Base-by-base conservation (phyloP, 2,113 vertebrate genomes). In the Callaeas wilsoni region DNA sequence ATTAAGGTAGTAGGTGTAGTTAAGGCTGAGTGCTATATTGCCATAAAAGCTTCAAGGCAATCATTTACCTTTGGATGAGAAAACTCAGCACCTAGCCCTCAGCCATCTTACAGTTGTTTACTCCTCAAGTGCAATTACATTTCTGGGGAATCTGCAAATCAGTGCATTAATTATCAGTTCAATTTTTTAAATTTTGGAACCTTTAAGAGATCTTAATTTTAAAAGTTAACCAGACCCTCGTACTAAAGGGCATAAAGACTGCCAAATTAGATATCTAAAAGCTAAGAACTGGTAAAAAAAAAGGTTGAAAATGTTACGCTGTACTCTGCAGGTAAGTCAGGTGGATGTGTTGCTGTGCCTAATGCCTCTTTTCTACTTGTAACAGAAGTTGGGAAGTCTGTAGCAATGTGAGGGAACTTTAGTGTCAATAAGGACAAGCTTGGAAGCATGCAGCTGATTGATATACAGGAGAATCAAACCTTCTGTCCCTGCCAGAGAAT, bases 51-150 rank as follows among this genome's bases (percentile, higher is more conserved):
- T 77, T 80, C 35, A 73, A 47, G 39, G 87, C 67, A 65, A 35
- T 42, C 53, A 50, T 47, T 78, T 55, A 80, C 35, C n/a, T 88
- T 73, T 67, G 33, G 3, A 83, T n/a, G 37, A 94, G 62, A 82
- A 73, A 89, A 95, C 35, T 76, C 71, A 77, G 42, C 32, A 83
- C 20, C 75, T 70, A 88, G 47, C 50, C 63, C 50, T 86, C 63
- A 87, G 70, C 46, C 39, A 80, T 39, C 35, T 69, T 65, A 69
- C 32, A 91, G 62, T 49, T 95, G 49, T 85, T 83, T 83, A 84
- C 26, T 87, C 49, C 70, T 78, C 0, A 0, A 33, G 37, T 2
- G 1, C 27, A 55, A 90, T n/a, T 42, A 62, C 17, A n/a, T 67
- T 89, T 77, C 29, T 50, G n/a, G 32, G 30, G 37, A 87, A 87